Evolutionary conservation across 2,888 invertebrate genomes (phyloP).

Genomic region (Phalangium opilio): DNA sequence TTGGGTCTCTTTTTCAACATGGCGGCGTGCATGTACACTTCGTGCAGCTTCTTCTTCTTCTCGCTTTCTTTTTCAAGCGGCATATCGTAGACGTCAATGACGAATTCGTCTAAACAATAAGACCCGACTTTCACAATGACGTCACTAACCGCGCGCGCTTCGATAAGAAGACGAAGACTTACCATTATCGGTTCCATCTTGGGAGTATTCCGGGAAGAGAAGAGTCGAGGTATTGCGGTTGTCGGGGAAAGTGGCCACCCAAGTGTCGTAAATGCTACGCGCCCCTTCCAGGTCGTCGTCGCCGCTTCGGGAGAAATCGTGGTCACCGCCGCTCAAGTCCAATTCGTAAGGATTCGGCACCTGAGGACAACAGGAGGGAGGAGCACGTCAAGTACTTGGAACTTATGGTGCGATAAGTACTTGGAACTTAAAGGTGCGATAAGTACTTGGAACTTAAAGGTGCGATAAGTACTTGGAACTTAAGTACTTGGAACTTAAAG

Average conservation of each 20-base stretch:
- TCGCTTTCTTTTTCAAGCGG: slow-evolving; percentile 1
- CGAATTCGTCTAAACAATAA: slow-evolving; percentile 2
- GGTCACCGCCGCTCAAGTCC: not conserved
- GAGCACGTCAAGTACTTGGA: too few relatives aligned
- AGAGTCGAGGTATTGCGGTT: slow-evolving; percentile 17
- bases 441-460: too few relatives aligned
- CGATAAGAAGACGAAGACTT: too few relatives aligned
- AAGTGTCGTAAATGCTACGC: slow-evolving; percentile 19
- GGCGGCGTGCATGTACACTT: slow-evolving; percentile 15
- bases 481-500: too few relatives aligned
- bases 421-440: too few relatives aligned
- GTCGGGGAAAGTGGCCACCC: slow-evolving; percentile 16
- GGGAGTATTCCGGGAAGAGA: slow-evolving; percentile 12
- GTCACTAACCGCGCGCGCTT: too few relatives aligned
- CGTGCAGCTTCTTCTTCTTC: slow-evolving; percentile 9
- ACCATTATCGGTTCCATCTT: not conserved
- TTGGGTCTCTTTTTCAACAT: slow-evolving; percentile 16
- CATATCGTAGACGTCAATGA: slow-evolving; percentile 8
- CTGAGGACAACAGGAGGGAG: too few relatives aligned
- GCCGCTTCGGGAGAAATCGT: slow-evolving; percentile 9
- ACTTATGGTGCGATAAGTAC: too few relatives aligned
- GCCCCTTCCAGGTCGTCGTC: slow-evolving; percentile 12
- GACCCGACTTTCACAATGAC: too few relatives aligned
- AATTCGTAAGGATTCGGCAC: too few relatives aligned
- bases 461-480: too few relatives aligned